Evolutionary conservation across 1,140 invertebrate genomes (phyloP), one percentile per base, ranked within the genome.

Genomic region (Drosophila albomicans): DNA sequence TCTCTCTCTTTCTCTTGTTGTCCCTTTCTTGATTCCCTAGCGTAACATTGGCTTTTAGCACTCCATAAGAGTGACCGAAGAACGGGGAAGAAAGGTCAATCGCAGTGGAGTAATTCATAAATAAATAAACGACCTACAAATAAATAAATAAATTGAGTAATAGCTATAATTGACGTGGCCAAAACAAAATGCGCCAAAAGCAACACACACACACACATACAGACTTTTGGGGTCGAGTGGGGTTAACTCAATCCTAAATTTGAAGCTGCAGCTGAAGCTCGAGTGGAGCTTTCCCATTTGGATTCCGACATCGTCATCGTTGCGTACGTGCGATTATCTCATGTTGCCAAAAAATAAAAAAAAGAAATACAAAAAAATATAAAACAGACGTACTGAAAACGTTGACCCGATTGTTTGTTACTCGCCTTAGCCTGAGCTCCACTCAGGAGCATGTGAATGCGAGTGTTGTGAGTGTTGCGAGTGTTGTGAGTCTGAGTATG

Each of bases 121-220:
- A 86, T 86, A 76, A 86, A 73, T 81, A 72, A 85, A 77, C 72
- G 57, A 57, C 46, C 58, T 13, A 32, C 56, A 78, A 85, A 84
- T 81, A 89, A 85, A 85, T 89, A 89, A 89, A 75, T 79, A 78
- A 88, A 88, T 84, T 88, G 80, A 89, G 81, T 89, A 89, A 89
- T 89, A 68, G 78, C 86, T 67, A 81, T 89, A 85, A 89, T 85
- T 85, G 85, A 89, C 78, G 61, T 73, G 84, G 65, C 77, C 48
- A 54, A 58, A 79, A 82, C 81, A 30, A 62, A 51, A 62, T 48
- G 25, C 43, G 13, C 20, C 38, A 59, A 8, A 32, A 32, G 10
- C 38, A 43, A n/a, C 48, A 46, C 38, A 16, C 6, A 10, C 13
- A 11, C 13, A 32, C 7, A 11, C 38, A 7, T 32, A 32, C 20